Evolutionary conservation across 2,888 invertebrate genomes (phyloP), one percentile per base, ranked within the genome.

Genomic region (Molorchus minor): DNA sequence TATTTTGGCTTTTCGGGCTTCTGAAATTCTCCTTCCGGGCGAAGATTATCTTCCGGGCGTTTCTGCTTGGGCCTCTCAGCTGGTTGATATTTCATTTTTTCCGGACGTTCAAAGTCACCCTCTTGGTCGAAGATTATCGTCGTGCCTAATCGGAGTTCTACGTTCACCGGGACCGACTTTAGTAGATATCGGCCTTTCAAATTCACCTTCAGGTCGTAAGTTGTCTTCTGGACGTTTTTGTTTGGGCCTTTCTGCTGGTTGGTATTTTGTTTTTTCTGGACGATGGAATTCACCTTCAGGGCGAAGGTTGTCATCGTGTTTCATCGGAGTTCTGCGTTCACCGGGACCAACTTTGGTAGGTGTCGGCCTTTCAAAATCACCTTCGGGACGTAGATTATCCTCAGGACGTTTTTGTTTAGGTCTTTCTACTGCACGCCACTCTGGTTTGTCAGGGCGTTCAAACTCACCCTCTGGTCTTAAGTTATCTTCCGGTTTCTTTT

Each of bases 381-480:
- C 87, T 79, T 88, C 87, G 3, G 85, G 82, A 56, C 84, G 75
- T 5, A 89, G 77, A 75, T 89, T 89, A 70, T 86, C 85, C 25
- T 79, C 64, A 3, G 61, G 82, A 54, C 74, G 77, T 20, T 69
- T 75, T 2, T 62, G 71, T 25, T 66, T 62, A 0, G 74, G 73
- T 53, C 77, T 62, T 67, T 85, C 84, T n/a, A 12, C 33, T 7
- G 33, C 10, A 10, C 12, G 5, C 10, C 12, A 33, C 3, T 12
- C 33, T 10, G 33, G 33, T 10, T 33, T 33, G 7, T 79, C 77
- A 0, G 82, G 84, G 1, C 79, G 74, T 59, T 80, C 74, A 65
- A 86, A 85, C 0, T 85, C 83, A 0, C 87, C 87, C 70, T 68
- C 82, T 49, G 83, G 83, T 60, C 81, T 62, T 0, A 83, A 67